Evolutionary conservation across 2,113 vertebrate species (phyloP), one percentile per base, ranked within the genome.

Genomic region (Vanacampus margaritifer): DNA sequence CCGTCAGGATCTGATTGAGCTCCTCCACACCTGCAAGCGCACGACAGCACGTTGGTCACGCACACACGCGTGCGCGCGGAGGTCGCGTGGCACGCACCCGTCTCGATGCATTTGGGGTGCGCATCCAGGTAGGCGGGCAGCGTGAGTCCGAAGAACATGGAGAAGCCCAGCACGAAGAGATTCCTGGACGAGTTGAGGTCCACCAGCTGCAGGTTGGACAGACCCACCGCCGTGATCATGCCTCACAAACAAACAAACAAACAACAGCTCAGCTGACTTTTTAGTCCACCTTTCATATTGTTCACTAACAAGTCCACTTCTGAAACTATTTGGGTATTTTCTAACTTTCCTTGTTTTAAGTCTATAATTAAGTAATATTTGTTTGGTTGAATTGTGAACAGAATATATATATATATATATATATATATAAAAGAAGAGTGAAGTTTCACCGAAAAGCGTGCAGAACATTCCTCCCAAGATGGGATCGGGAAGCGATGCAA

Each of bases 381-480:
- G n/a, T n/a, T n/a, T n/a, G n/a, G n/a, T n/a, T n/a, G n/a, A n/a
- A n/a, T n/a, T n/a, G n/a, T n/a, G n/a, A n/a, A n/a, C n/a, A n/a
- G n/a, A n/a, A n/a, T n/a, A n/a, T n/a, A n/a, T n/a, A n/a, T n/a
- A n/a, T n/a, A n/a, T n/a, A n/a, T n/a, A n/a, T n/a, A n/a, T n/a
- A n/a, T n/a, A n/a, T n/a, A n/a, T n/a, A n/a, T n/a, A n/a, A n/a
- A n/a, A n/a, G n/a, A n/a, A n/a, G n/a, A n/a, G n/a, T n/a, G 6
- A 7, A 12, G 26, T 39, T 83, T 93, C 90, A 98, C 97, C 97
- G 2, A 98, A 99, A 3, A 99, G 87, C 0, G 96, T 97, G 87
- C 97, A 99, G 90, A 99, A 99, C 95, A 99, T 95, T 14, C 96
- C 96, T 6, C 97, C 97, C 0, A 98, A 93, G 68, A 98, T 93